A percentile compares a stretch with the other conserved stretches of the same genome.
Evolutionary conservation across 2,797 vertebrate genomes (phyloP).

Genomic region (Schizopygopsis malacanthus): DNA sequence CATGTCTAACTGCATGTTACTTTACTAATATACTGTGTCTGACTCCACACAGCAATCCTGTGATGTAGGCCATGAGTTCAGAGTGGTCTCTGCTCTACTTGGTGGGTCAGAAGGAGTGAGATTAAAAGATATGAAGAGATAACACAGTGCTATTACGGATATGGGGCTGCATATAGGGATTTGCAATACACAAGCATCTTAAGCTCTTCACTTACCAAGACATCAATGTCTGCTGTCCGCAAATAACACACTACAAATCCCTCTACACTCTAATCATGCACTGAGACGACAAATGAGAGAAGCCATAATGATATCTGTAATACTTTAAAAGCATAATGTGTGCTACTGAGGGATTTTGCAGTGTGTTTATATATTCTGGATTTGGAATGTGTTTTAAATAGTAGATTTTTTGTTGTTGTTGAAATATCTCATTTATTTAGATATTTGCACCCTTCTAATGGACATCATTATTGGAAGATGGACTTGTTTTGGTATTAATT

Average conservation of each 20-base stretch:
- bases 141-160: slow-evolving; percentile 66
- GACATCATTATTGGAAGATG: background rate
- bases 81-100: slow-evolving; percentile 51
- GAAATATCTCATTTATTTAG: background rate
- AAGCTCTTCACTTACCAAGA: slow-evolving; percentile 60
- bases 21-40: background rate
- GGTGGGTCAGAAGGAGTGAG: slow-evolving; percentile 53
- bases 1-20: background rate
- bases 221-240: slow-evolving; percentile 16
- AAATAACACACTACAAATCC: slow-evolving; percentile 31
- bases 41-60: background rate
- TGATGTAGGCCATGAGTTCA: slow-evolving; percentile 8
- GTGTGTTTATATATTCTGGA: background rate
- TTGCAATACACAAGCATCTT: slow-evolving; percentile 62
- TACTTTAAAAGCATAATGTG: slow-evolving; percentile 36
- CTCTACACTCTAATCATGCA: slow-evolving; percentile 69
- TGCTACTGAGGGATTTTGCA: slow-evolving; percentile 1
- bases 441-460: background rate
- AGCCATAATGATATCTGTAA: slow-evolving; percentile 36
- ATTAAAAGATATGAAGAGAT: slow-evolving; percentile 67
- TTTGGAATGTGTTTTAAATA: background rate
- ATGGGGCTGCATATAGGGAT: slow-evolving; percentile 66
- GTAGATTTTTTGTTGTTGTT: background rate
- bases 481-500: slow-evolving; percentile 5
- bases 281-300: slow-evolving; percentile 53